These are phyloP conservation scores for Oasisia sp. DNA, from an alignment of 2,888 invertebrate genomes.

Conservation along the genomic window DNA sequence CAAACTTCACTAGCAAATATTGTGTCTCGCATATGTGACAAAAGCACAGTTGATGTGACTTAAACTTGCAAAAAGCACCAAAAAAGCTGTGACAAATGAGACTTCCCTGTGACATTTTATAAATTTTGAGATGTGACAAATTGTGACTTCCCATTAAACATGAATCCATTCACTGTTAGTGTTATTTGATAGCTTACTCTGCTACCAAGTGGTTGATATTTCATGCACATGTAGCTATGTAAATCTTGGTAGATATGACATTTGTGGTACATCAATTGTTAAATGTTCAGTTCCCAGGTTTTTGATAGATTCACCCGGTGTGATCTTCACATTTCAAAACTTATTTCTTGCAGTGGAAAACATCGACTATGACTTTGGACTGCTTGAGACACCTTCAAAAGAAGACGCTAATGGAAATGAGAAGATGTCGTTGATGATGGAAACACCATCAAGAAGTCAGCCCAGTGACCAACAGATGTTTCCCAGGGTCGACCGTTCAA, in stretches of 20 bases:
- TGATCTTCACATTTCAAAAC: not conserved
- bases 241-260: not conserved
- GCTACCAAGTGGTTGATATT: too few relatives aligned
- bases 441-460: not conserved
- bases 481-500: not conserved
- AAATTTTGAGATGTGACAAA: too few relatives aligned
- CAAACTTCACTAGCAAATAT: too few relatives aligned
- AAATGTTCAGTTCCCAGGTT: not conserved
- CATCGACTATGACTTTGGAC: conserved; percentile 61
- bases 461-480: not conserved
- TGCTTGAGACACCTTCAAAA: conserved; percentile 36
- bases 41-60: too few relatives aligned
- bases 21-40: too few relatives aligned
- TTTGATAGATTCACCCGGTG: not conserved
- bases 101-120: too few relatives aligned
- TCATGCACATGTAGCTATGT: too few relatives aligned
- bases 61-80: too few relatives aligned
- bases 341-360: conserved; percentile 53
- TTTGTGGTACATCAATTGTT: not conserved
- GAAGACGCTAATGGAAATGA: not conserved
- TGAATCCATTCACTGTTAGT: too few relatives aligned
- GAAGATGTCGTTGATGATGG: not conserved
- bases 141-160: too few relatives aligned
- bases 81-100: too few relatives aligned
- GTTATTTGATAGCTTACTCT: too few relatives aligned